A percentile compares a stretch with the other conserved stretches of the same genome.
Conservation (phyloP, 2,888 invertebrate species). For the Acrobasis repandana region DNA sequence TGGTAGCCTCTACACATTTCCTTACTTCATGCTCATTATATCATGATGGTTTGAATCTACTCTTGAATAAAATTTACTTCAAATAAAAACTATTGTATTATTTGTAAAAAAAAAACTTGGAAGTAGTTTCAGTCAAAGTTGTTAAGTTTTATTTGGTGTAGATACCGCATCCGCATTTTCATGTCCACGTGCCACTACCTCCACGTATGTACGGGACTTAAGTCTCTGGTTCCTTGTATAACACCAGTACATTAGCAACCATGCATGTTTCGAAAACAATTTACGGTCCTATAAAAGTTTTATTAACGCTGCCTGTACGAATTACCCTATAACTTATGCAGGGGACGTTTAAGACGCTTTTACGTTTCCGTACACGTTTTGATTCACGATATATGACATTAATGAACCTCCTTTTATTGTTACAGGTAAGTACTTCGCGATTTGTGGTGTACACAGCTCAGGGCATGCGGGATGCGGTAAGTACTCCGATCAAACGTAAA, state of each 20-base stretch:
- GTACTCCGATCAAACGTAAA: conserved; percentile 28
- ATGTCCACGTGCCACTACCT: not conserved
- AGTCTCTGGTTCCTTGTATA: conserved; percentile 25
- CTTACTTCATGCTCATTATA: too few species aligned
- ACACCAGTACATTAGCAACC: conserved; percentile 28
- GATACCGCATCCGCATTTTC: not conserved
- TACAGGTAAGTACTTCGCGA: conserved; percentile 48
- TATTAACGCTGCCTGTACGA: conserved; percentile 41
- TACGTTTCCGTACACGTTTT: conserved; percentile 40
- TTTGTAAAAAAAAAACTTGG: too few species aligned
- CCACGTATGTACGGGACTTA: conserved; percentile 18
- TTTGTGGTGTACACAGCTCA: conserved; percentile 20
- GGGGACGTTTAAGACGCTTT: conserved; percentile 42
- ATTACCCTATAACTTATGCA: conserved; percentile 43
- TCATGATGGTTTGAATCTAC: too few species aligned
- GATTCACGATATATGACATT: conserved; percentile 41
- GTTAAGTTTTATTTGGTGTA: too few species aligned
- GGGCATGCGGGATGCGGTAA: conserved; percentile 35
- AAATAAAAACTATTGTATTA: too few species aligned
- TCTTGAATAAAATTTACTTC: too few species aligned
- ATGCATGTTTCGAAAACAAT: conserved; percentile 47
- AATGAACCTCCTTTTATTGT: conserved; percentile 50
- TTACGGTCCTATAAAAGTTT: conserved; percentile 51
- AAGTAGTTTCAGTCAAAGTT: too few species aligned
- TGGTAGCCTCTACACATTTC: too few species aligned